Percentiles rank a stretch among this genome's conserved stretches.
These are phyloP conservation scores for Drosophila tani DNA, from an alignment of 1,140 invertebrate genomes.

Conservation along the genomic window DNA sequence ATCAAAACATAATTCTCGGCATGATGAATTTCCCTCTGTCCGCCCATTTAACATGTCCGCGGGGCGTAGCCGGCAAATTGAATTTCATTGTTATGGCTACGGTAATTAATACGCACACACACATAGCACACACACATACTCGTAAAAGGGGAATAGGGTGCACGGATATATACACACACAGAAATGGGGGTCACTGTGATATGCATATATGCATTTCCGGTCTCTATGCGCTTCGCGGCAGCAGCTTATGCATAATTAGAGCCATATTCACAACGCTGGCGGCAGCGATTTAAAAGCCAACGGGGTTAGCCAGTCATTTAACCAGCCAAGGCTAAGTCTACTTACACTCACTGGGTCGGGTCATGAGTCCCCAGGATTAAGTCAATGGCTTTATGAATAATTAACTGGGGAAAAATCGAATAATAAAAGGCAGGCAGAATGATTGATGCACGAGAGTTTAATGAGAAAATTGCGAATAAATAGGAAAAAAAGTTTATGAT, in stretches of 20 bases:
- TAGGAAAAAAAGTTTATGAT: not conserved
- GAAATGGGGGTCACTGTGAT: conserved; percentile 12
- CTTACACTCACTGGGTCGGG: not conserved
- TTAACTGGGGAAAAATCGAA: conserved; percentile 1
- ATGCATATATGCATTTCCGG: conserved; percentile 56
- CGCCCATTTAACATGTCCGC: conserved; percentile 49
- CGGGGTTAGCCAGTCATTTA: conserved; percentile 32
- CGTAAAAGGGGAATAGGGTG: not conserved
- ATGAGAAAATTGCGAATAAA: not conserved
- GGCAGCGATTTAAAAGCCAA: conserved; percentile 24
- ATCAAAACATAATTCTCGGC: conserved; percentile 70
- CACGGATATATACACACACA: conserved; percentile 2
- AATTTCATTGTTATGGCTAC: conserved; percentile 64
- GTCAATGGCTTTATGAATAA: conserved; percentile 4
- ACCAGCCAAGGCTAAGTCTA: conserved; percentile 23
- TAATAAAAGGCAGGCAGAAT: conserved; percentile 1
- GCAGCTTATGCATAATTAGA: conserved; percentile 58
- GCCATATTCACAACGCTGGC: conserved; percentile 22
- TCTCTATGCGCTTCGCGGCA: conserved; percentile 21
- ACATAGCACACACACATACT: not conserved
- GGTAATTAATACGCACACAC: conserved; percentile 52
- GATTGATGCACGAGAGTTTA: not conserved
- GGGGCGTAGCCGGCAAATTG: conserved; percentile 47
- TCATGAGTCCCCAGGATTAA: not conserved
- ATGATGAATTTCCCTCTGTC: conserved; percentile 54